Base-by-base conservation (phyloP, 1,140 invertebrate genomes). In the Capitella teleta region DNA sequence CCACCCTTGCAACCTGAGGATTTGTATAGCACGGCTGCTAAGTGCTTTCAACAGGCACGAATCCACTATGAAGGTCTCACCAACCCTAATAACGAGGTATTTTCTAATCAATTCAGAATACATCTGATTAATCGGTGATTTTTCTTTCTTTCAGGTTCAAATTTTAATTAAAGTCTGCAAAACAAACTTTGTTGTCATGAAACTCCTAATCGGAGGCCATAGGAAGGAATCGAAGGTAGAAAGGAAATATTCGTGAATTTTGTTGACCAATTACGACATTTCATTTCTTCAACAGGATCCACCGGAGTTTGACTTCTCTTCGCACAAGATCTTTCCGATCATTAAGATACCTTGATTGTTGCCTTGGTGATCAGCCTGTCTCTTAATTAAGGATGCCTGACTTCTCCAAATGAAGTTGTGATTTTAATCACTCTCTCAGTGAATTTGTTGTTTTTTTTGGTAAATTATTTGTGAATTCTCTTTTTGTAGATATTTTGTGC, bases 141-240 rank as follows among this genome's bases (percentile, higher is more conserved):
- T 0, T 38, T 5, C 23, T 0, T 38, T 38, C 16, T 38, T 79
- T 28, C 72, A 94, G 87, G 80, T 90, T 48, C 74, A 79, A 46
- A 82, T 84, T 61, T 76, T 93, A 34, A 71, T 94, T 4, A 87
- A 87, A 76, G 82, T 94, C 44, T 81, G 84, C 1, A 94, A 95
- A 76, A 93, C 86, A 0, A 96, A 96, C 76, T 92, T 91, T 68
- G 82, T 96, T 52, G 91, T 95, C 5, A 79, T 93, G 69, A 93
- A 93, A 74, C 73, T 96, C 28, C 72, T 95, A 36, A 83, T 85
- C 4, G 86, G 85, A 52, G 90, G 90, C 16, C 89, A 94, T 67
- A 89, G 87, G 68, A 83, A 84, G 59, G 85, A 91, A 51, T 83
- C 85, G 4, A 58, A 62, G 55, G 72, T 74, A 23, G 16, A 28